phyloP scores from a whole-genome alignment of 1,140 invertebrate genomes.

The Eurosta solidaginis region DNA sequence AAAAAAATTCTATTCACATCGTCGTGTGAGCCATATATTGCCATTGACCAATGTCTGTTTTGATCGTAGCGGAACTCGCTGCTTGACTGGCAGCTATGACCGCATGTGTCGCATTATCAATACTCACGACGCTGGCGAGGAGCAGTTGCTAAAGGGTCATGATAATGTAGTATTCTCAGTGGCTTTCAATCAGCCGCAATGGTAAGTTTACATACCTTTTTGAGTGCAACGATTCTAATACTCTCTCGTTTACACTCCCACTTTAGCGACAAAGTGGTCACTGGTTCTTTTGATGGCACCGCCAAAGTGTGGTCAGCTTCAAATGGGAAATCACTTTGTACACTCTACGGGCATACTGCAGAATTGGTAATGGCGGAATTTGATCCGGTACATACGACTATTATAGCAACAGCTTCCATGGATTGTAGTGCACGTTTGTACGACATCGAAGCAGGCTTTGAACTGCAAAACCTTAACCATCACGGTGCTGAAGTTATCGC shows the following conservation, averaged over 20 bases:
- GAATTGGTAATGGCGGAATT: slow-evolving; percentile 76
- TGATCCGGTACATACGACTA: slow-evolving; percentile 65
- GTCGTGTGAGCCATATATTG: slow-evolving; percentile 75
- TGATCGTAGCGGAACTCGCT: slow-evolving; percentile 73
- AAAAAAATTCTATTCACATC: slow-evolving; percentile 70
- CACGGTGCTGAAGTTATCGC: slow-evolving; percentile 78
- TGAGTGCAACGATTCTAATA: not conserved
- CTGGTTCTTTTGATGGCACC: slow-evolving; percentile 81
- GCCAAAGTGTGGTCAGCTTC: slow-evolving; percentile 69
- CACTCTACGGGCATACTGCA: slow-evolving; percentile 72
- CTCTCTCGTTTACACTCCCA: not conserved
- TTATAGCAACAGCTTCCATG: slow-evolving; percentile 76
- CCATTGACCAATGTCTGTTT: slow-evolving; percentile 80
- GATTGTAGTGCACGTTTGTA: slow-evolving; percentile 75
- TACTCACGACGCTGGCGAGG: slow-evolving; percentile 72
- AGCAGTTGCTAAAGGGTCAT: slow-evolving; percentile 73
- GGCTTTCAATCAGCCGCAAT: slow-evolving; percentile 75
- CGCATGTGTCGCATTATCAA: slow-evolving; percentile 84
- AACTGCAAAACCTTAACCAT: slow-evolving; percentile 67
- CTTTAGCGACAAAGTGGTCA: slow-evolving; percentile 72
- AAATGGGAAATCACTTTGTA: slow-evolving; percentile 71
- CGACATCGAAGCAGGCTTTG: slow-evolving; percentile 68
- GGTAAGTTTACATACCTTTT: slow-evolving; percentile 61
- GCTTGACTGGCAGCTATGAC: slow-evolving; percentile 82
- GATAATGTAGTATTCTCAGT: slow-evolving; percentile 82